These are phyloP conservation scores for Physeter macrocephalus DNA, from an alignment of 2,113 vertebrate species.

Conservation along the genomic window DNA sequence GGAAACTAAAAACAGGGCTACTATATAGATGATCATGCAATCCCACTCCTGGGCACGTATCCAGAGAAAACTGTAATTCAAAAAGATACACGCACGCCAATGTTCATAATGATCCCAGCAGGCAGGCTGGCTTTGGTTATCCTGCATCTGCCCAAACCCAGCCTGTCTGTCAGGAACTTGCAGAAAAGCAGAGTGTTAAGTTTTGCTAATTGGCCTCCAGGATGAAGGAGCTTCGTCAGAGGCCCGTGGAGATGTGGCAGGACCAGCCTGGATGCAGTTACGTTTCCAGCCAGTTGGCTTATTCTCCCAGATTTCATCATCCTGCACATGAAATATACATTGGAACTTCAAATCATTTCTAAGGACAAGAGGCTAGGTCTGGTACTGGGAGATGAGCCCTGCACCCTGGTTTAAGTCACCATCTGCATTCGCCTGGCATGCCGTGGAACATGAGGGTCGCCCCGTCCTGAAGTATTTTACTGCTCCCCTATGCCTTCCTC, in stretches of 20 bases:
- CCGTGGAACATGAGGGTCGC: rapidly evolving
- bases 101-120: neutral
- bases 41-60: neutral
- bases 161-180: neutral
- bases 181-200: neutral
- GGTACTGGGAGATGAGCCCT: neutral
- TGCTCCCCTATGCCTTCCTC: neutral
- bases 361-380: neutral
- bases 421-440: neutral
- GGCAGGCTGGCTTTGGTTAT: neutral
- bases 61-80: too few species aligned
- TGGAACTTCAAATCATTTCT: neutral
- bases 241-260: neutral
- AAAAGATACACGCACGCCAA: neutral
- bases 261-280: neutral
- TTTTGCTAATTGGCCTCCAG: neutral
- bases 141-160: neutral
- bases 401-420: neutral
- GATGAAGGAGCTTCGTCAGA: neutral
- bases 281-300: neutral
- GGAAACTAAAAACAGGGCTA: neutral
- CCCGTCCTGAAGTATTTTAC: neutral
- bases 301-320: neutral
- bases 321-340: neutral
- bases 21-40: neutral